Percentiles rank a stretch among this genome's conserved stretches.
Conservation (phyloP, 2,113 vertebrate genomes). For the Odontesthes bonariensis region DNA sequence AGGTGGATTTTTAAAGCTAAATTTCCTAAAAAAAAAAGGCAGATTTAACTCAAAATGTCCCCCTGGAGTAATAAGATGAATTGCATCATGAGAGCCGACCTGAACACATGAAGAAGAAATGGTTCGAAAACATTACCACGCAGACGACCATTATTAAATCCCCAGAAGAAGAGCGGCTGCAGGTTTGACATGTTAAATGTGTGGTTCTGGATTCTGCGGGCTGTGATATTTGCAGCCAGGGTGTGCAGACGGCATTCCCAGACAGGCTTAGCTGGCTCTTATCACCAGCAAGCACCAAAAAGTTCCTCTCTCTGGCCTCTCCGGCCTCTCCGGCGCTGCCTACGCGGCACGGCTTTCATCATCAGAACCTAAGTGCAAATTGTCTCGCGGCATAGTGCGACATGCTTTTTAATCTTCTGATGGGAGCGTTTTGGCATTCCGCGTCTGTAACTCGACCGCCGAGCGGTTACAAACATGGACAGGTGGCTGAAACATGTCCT, state of each 20-base stretch:
- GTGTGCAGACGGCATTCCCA: conserved; percentile 57
- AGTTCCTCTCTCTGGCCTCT: conserved; percentile 32
- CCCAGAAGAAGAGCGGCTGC: neutral
- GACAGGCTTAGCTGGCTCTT: conserved; percentile 59
- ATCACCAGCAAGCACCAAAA: conserved; percentile 37
- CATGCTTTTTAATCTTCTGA: conserved; percentile 19
- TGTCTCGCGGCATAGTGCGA: conserved; percentile 36
- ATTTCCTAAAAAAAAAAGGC: too few relatives aligned
- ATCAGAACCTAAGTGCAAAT: conserved; percentile 50
- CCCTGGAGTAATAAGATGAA: too few relatives aligned
- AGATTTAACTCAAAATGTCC: too few relatives aligned
- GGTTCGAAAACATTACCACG: too few relatives aligned
- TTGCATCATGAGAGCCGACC: too few relatives aligned
- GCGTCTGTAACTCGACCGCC: neutral
- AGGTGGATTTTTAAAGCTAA: too few relatives aligned
- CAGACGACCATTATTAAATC: too few relatives aligned
- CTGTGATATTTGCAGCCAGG: conserved; percentile 39
- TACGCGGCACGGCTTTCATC: conserved; percentile 33
- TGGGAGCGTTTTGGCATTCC: conserved; percentile 31
- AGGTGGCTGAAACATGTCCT: neutral
- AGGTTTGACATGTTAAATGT: conserved; percentile 19
- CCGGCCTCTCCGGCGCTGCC: conserved; percentile 26
- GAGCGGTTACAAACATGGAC: neutral
- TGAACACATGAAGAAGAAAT: too few relatives aligned
- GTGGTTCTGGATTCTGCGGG: conserved; percentile 1